Base-by-base conservation (phyloP, 2,888 invertebrate genomes). In the Coremacera marginata region DNA sequence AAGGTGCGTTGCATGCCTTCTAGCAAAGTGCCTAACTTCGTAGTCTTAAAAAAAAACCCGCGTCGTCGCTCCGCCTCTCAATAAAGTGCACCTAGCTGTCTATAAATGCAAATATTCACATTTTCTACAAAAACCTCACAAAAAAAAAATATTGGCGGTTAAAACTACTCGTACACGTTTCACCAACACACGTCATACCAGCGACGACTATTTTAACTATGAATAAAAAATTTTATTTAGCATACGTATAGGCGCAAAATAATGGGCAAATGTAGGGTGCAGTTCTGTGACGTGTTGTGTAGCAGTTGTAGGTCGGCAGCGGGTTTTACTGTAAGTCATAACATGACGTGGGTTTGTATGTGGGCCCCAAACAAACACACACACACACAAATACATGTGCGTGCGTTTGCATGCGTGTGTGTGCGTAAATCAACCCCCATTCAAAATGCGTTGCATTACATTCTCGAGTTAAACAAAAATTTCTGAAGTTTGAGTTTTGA, bases 401-500 rank as follows among this genome's bases (percentile, higher is more conserved):
- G 27, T 70, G 68, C 22, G 62, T 60, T 31, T 14, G 14, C 19
- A 22, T 63, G 62, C 67, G 34, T 16, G 34, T 16, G 37, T 70
- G 70, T 34, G 80, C 25, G 49, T 27, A 51, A 63, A 60, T 44
- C 72, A 72, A 72, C 72, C 72, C 74, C 44, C 74, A 67, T 74
- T 55, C 65, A 65, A 65, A 52, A 55, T 68, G 70, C 70, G 75
- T 62, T 62, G 75, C 51, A 63, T 70, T 74, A 51, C 52, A 51
- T 72, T 60, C 52, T 22, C 51, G 34, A 63, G 22, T 49, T 63
- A 22, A 65, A 67, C 74, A 34, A 67, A 74, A 74, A 74, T 74
- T 65, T 65, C 74, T 74, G 81, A 83, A 82, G 80, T 83, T 83
- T 82, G 81, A 82, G 81, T 85, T 87, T 86, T 82, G 82, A 84